phyloP scores from a whole-genome alignment of 2,888 invertebrate species.

The Melangyna quadrimaculata region DNA sequence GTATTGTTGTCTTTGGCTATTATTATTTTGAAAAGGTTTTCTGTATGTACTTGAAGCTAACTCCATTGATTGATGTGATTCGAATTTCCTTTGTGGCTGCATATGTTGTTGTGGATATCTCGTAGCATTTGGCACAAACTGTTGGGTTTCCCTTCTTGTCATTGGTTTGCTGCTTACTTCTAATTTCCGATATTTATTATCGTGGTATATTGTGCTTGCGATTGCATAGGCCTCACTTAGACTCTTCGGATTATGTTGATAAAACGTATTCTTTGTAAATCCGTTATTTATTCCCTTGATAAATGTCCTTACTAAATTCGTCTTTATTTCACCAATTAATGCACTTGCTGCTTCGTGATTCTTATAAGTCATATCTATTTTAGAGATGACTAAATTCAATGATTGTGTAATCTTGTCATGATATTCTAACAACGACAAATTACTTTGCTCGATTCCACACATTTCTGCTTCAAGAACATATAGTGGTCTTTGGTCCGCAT shows the following conservation, averaged over 20 bases:
- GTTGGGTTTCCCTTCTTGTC: background rate
- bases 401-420: background rate
- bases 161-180: background rate
- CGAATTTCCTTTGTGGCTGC: background rate
- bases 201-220: no score
- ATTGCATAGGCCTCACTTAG: slow-evolving; percentile 13
- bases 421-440: background rate
- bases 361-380: no score
- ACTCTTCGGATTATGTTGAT: background rate
- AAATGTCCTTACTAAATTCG: slow-evolving; percentile 7
- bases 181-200: slow-evolving; percentile 15
- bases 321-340: no score
- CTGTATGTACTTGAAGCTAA: background rate
- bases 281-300: slow-evolving; percentile 4
- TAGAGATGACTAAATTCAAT: no score
- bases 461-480: slow-evolving; percentile 11
- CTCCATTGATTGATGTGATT: background rate
- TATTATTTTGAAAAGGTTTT: no score
- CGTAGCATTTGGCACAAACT: slow-evolving; percentile 6
- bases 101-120: background rate
- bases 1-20: background rate
- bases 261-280: slow-evolving; percentile 1
- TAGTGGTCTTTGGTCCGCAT: background rate
- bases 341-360: no score
- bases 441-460: slow-evolving; percentile 10